phyloP scores from a whole-genome alignment of 2,888 invertebrate species.

The Tortrix viridana region DNA sequence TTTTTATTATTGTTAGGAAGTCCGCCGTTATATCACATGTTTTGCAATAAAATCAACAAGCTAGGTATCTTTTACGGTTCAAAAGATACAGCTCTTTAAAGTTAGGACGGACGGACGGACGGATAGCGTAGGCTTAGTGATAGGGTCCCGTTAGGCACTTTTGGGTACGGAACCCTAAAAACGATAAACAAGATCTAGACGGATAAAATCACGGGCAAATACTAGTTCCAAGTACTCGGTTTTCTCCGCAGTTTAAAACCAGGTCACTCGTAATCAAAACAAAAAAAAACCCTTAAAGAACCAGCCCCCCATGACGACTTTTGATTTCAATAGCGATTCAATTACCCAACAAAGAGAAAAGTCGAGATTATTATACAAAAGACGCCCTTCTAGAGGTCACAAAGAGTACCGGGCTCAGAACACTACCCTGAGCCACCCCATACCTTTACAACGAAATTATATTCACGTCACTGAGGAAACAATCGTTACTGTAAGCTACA shows the following conservation, averaged over 20 bases:
- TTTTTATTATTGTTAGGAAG: too few relatives aligned
- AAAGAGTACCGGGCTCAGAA: constrained; percentile 57
- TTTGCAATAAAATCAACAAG: too few relatives aligned
- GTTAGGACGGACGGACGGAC: too few relatives aligned
- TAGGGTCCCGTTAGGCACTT: too few relatives aligned
- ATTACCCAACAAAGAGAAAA: constrained; percentile 63
- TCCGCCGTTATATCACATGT: too few relatives aligned
- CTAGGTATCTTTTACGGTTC: too few relatives aligned
- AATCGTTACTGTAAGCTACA: constrained; percentile 26
- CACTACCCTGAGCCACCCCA: constrained; percentile 57
- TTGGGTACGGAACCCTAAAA: too few relatives aligned
- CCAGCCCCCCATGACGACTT: constrained; percentile 53
- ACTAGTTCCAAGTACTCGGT: too few relatives aligned
- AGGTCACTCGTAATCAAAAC: constrained; percentile 1
- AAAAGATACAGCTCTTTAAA: too few relatives aligned
- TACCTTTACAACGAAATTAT: constrained; percentile 36
- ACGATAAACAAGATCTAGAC: too few relatives aligned
- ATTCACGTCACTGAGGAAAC: constrained; percentile 12
- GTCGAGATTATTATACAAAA: constrained; percentile 57
- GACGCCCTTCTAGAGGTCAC: constrained; percentile 70
- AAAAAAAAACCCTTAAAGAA: constrained; percentile 30
- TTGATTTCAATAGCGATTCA: constrained; percentile 57
- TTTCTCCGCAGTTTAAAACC: neutral
- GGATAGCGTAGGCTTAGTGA: too few relatives aligned
- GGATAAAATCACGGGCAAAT: too few relatives aligned